A percentile compares a stretch with the other conserved stretches of the same genome.
These are phyloP conservation scores for Diplazon laetatorius DNA, from an alignment of 2,888 invertebrate species.

Conservation along the genomic window DNA sequence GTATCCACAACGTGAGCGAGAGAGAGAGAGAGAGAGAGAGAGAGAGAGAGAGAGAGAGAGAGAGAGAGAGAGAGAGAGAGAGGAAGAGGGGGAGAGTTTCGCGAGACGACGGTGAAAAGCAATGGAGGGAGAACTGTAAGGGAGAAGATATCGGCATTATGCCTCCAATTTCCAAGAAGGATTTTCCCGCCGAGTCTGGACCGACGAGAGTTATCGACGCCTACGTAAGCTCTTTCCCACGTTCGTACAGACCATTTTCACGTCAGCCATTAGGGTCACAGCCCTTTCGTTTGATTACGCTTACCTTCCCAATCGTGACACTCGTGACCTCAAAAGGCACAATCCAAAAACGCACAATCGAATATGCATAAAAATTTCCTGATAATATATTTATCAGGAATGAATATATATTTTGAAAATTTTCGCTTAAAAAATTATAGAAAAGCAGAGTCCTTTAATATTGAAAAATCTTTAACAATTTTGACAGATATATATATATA, in stretches of 20 bases:
- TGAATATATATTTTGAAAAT: too few species aligned
- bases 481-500: too few species aligned
- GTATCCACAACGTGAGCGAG: not conserved
- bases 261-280: not conserved
- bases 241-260: not conserved
- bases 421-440: too few species aligned
- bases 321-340: too few species aligned
- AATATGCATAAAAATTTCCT: slow-evolving; percentile 1
- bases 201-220: slow-evolving; percentile 50
- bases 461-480: too few species aligned
- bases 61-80: slow-evolving; percentile 14
- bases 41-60: not conserved
- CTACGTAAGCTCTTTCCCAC: slow-evolving; percentile 17
- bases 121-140: slow-evolving; percentile 49
- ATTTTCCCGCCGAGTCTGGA: slow-evolving; percentile 52
- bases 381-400: too few species aligned
- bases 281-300: not conserved
- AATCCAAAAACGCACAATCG: too few species aligned
- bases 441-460: too few species aligned
- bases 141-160: slow-evolving; percentile 63
- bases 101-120: slow-evolving; percentile 10
- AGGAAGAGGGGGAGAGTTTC: slow-evolving; percentile 21
- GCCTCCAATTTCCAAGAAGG: slow-evolving; percentile 64
- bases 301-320: not conserved
- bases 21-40: slow-evolving; percentile 13